Evolutionary conservation across 2,888 invertebrate genomes (phyloP).

Genomic region (Ecdyonurus torrentis): DNA sequence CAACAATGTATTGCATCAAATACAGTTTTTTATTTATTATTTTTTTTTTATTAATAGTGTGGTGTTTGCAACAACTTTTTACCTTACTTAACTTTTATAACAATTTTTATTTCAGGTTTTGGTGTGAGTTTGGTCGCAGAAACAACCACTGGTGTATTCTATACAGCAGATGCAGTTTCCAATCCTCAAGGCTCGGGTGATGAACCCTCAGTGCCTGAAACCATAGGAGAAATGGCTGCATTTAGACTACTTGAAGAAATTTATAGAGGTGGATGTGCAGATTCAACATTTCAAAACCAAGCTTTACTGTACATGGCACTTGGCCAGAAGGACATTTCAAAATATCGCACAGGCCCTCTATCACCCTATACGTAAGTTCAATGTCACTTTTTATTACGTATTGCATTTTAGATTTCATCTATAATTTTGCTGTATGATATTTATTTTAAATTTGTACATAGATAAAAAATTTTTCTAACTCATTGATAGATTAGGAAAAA

Average conservation of each 20-base stretch:
- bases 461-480: too few relatives aligned
- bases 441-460: too few relatives aligned
- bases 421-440: too few relatives aligned
- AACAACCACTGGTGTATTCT: conserved; percentile 68
- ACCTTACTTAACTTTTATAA: too few relatives aligned
- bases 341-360: conserved; percentile 45
- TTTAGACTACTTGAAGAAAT: conserved; percentile 75
- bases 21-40: too few relatives aligned
- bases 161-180: conserved; percentile 26
- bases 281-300: conserved; percentile 74
- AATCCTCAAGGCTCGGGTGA: conserved; percentile 24
- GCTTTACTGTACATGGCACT: conserved; percentile 85
- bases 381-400: too few relatives aligned
- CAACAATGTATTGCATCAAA: too few relatives aligned
- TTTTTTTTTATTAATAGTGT: too few relatives aligned
- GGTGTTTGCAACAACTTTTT: too few relatives aligned
- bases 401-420: too few relatives aligned
- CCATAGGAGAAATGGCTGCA: conserved; percentile 71
- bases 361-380: conserved; percentile 40
- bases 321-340: conserved; percentile 86
- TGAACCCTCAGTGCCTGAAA: conserved; percentile 70
- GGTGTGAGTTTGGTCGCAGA: conserved; percentile 83
- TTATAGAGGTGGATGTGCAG: conserved; percentile 76
- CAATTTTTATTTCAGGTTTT: conserved; percentile 50
- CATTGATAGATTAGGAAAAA: too few relatives aligned